Conservation (phyloP, 2,888 invertebrate species). For the Graphium colonna region DNA sequence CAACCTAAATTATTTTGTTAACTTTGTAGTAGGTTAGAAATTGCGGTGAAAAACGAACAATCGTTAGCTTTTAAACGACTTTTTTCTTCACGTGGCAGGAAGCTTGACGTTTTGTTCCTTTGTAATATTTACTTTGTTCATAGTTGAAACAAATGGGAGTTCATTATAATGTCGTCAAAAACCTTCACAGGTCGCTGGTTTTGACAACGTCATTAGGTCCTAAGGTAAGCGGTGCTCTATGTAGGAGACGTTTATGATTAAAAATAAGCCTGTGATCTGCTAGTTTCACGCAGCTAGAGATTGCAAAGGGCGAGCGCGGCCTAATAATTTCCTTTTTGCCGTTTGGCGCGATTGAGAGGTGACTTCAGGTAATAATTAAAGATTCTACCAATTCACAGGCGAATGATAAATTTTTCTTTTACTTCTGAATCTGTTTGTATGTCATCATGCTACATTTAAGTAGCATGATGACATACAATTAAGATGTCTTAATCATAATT, state of each 20-base stretch:
- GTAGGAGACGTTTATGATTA: slow-evolving; percentile 63
- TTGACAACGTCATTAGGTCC: slow-evolving; percentile 48
- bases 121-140: background rate
- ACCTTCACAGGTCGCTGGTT: slow-evolving; percentile 27
- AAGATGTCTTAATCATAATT: too few species aligned
- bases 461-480: too few species aligned
- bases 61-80: too few species aligned
- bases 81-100: too few species aligned
- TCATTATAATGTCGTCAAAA: slow-evolving; percentile 21
- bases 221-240: slow-evolving; percentile 40
- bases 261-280: slow-evolving; percentile 58
- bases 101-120: background rate
- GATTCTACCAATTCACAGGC: too few species aligned
- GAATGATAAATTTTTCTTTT: too few species aligned
- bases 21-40: too few species aligned
- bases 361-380: slow-evolving; percentile 15
- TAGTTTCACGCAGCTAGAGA: slow-evolving; percentile 48
- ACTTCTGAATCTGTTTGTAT: too few species aligned
- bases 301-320: slow-evolving; percentile 54
- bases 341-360: slow-evolving; percentile 30
- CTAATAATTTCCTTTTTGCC: slow-evolving; percentile 64
- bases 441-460: too few species aligned
- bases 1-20: too few species aligned
- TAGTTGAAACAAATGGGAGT: background rate
- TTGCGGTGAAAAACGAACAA: background rate